Conservation (phyloP, 2,113 vertebrate species). For the Plecturocebus donacophilus region DNA sequence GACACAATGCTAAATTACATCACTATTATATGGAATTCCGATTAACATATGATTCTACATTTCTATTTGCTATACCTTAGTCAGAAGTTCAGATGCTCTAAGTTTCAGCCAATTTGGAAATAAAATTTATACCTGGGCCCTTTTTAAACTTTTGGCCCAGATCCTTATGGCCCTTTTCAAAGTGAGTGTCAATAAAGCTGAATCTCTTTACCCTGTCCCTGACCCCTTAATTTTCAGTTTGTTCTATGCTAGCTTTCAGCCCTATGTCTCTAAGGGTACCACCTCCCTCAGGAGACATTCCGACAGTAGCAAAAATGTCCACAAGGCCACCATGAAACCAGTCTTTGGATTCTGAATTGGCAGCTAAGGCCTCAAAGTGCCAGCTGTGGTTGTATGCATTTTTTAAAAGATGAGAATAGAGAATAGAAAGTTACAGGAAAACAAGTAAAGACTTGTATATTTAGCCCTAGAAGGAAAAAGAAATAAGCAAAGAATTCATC, state of each 20-base stretch:
- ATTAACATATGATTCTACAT: neutral
- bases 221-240: neutral
- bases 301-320: neutral
- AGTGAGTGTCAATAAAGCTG: neutral
- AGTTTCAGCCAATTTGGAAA: neutral
- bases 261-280: neutral
- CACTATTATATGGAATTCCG: neutral
- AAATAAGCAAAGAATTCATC: conserved; percentile 65
- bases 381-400: conserved; percentile 47
- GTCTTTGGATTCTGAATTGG: conserved; percentile 45
- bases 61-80: neutral
- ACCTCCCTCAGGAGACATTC: neutral
- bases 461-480: conserved; percentile 60
- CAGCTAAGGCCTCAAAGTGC: conserved; percentile 54
- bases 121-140: neutral
- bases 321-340: neutral
- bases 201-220: neutral
- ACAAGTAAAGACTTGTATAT: conserved; percentile 8
- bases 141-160: neutral
- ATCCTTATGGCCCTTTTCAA: neutral
- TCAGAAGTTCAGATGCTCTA: neutral
- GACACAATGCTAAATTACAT: no score
- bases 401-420: neutral
- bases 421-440: conserved; percentile 56
- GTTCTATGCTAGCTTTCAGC: neutral